Conservation (phyloP, 2,113 vertebrate species). For the Myodes glareolus region DNA sequence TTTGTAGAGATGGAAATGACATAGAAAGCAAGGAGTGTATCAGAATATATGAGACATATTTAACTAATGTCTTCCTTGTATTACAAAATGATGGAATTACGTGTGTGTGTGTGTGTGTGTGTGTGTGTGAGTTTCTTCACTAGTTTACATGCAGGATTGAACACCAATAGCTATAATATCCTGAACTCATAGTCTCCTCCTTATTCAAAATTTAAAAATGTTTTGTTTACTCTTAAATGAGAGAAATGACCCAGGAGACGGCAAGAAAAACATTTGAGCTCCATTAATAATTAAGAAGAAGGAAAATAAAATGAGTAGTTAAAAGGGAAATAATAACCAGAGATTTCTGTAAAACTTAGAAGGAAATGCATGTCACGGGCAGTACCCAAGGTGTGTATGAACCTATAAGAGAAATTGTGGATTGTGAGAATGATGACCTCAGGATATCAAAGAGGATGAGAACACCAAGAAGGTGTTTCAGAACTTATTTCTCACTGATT, state of each 20-base stretch:
- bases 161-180: not conserved
- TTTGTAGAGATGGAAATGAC: not conserved
- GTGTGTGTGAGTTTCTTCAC: not conserved
- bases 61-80: not conserved
- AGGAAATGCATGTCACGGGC: not conserved
- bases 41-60: too few relatives aligned
- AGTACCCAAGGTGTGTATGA: too few relatives aligned
- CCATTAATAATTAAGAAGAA: not conserved
- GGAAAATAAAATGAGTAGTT: not conserved
- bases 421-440: not conserved
- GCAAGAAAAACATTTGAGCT: too few relatives aligned
- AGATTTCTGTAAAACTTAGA: not conserved
- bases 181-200: not conserved
- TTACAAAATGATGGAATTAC: not conserved
- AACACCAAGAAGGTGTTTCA: not conserved
- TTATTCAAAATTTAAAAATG: not conserved
- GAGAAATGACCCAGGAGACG: not conserved
- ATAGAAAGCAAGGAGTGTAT: fast-evolving
- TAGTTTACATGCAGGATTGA: not conserved
- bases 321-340: not conserved
- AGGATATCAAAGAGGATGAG: not conserved
- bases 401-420: not conserved
- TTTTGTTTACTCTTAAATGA: not conserved
- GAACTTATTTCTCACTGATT: not conserved
- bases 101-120: too few relatives aligned